Evolutionary conservation across 2,888 invertebrate genomes (phyloP).

Genomic region (Chromoteleia sp.): DNA sequence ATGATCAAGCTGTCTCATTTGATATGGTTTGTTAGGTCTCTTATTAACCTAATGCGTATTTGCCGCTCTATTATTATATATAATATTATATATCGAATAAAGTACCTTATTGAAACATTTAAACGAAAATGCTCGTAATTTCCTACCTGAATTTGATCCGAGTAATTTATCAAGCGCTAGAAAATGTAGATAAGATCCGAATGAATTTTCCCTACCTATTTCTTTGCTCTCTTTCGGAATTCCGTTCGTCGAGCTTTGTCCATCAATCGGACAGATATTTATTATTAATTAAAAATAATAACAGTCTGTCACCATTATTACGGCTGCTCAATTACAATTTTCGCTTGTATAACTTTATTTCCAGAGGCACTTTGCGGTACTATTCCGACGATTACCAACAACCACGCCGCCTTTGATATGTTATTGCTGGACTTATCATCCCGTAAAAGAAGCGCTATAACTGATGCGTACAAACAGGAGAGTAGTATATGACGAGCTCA

Average conservation of each 20-base stretch:
- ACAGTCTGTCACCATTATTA: constrained; percentile 6
- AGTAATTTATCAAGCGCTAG: constrained; percentile 31
- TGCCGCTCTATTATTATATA: constrained; percentile 28
- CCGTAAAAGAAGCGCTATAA: constrained; percentile 20
- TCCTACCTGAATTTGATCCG: constrained; percentile 24
- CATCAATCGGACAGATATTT: constrained; percentile 42
- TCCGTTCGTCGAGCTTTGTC: background rate
- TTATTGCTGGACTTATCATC: constrained; percentile 12
- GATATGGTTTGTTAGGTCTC: constrained; percentile 13
- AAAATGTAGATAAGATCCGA: constrained; percentile 33
- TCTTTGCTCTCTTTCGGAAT: constrained; percentile 3
- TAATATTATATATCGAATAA: constrained; percentile 1
- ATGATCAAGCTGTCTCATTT: constrained; percentile 34
- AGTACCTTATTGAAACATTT: constrained; percentile 22
- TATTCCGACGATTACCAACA: constrained; percentile 7
- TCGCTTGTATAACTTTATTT: constrained; percentile 7
- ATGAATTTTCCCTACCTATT: constrained; percentile 24
- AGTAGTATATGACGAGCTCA: constrained; percentile 78
- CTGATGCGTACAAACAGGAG: constrained; percentile 68
- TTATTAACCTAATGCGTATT: constrained; percentile 21
- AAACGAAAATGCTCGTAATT: constrained; percentile 24
- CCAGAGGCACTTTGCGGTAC: constrained; percentile 12
- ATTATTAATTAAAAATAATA: constrained; percentile 44
- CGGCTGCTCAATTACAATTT: constrained; percentile 29
- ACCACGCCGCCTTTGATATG: constrained; percentile 8